phyloP scores from a whole-genome alignment of 1,140 invertebrate species.

The Papilio glaucus region DNA sequence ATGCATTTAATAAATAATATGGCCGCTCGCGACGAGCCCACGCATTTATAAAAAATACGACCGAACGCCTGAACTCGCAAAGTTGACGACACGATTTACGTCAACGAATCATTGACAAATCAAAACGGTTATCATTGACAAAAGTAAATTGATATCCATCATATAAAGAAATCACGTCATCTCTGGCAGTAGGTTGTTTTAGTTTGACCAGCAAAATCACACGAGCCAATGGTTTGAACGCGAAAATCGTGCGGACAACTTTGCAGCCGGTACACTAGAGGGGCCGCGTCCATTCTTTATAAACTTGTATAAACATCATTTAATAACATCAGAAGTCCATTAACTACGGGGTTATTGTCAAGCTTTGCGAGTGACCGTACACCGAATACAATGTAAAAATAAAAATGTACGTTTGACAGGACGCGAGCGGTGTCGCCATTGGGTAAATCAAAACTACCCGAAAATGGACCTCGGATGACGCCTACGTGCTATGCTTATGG shows the following conservation, averaged over 20 bases:
- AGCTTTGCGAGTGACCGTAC: conserved; percentile 43
- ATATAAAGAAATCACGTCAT: conserved; percentile 35
- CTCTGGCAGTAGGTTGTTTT: background rate
- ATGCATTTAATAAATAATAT: conserved; percentile 34
- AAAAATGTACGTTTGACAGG: conserved; percentile 28
- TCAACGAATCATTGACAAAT: background rate
- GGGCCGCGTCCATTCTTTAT: conserved; percentile 12
- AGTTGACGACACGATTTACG: background rate
- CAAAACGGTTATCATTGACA: background rate
- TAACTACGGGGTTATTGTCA: conserved; percentile 63
- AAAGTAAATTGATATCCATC: background rate
- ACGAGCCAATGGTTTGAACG: background rate
- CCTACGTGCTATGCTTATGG: conserved; percentile 70
- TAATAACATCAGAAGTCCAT: conserved; percentile 50
- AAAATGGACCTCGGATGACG: conserved; percentile 58
- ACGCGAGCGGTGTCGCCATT: conserved; percentile 52
- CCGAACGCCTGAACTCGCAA: background rate
- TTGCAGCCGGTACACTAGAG: background rate
- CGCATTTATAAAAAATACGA: conserved; percentile 39
- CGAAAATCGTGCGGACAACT: background rate
- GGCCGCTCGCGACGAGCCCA: conserved; percentile 33
- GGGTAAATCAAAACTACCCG: conserved; percentile 35
- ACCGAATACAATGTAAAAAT: conserved; percentile 20
- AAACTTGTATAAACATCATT: conserved; percentile 30
- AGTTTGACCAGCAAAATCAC: background rate